These are phyloP conservation scores for Rhodinocichla rosea DNA, from an alignment of 2,113 vertebrate genomes.

Conservation along the genomic window DNA sequence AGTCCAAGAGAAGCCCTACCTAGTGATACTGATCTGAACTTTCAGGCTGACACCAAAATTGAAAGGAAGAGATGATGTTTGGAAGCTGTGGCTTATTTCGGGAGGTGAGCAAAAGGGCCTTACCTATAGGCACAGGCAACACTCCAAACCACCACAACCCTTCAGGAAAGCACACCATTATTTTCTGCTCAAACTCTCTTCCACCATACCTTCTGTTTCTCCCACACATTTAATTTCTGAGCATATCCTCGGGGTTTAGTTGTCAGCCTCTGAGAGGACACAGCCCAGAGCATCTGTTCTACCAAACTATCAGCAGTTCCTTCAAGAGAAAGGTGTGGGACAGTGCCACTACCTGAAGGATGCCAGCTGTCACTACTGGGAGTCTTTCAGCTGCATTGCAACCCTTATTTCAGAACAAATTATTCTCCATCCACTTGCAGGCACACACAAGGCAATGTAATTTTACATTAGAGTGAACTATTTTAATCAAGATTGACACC, in stretches of 20 bases:
- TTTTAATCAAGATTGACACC: background rate
- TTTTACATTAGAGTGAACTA: background rate
- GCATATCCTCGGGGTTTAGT: background rate
- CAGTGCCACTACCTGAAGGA: background rate
- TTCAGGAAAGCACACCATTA: background rate
- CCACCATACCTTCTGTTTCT: background rate
- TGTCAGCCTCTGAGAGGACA: background rate
- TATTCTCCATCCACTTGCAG: background rate
- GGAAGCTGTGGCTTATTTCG: background rate
- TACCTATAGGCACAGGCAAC: background rate
- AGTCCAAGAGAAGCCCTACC: background rate
- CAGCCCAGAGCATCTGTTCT: background rate
- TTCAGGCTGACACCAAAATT: background rate
- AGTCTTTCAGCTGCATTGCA: background rate
- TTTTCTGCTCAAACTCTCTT: background rate
- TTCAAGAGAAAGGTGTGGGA: background rate
- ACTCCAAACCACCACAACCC: background rate
- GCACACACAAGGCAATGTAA: background rate
- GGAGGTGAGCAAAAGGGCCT: background rate
- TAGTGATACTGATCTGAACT: background rate
- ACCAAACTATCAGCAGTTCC: background rate
- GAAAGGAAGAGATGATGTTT: background rate
- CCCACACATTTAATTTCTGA: background rate
- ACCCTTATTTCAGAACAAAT: background rate
- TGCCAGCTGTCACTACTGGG: background rate